Conservation (phyloP, 1,140 invertebrate genomes). For the Philopotamus ludificatus region DNA sequence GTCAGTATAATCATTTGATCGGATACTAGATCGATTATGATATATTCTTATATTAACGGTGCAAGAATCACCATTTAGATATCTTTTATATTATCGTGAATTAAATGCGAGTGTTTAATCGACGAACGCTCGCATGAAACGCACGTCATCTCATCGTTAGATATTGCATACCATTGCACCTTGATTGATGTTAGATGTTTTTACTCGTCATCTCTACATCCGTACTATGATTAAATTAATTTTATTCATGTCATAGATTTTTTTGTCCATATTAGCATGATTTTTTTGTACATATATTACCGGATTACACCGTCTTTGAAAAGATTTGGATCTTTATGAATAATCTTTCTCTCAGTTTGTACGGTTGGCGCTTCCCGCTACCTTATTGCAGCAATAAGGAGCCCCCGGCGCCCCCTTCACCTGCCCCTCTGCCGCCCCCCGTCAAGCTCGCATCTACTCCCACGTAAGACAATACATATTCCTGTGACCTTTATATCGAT, state of each 20-base stretch:
- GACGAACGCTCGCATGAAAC: too few species aligned
- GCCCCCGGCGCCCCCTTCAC: slow-evolving; percentile 70
- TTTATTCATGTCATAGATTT: too few species aligned
- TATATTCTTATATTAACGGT: too few species aligned
- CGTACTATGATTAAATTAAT: too few species aligned
- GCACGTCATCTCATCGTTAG: too few species aligned
- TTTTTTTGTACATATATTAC: not conserved
- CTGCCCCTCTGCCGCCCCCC: slow-evolving; percentile 70
- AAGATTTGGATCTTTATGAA: not conserved
- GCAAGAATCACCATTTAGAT: too few species aligned
- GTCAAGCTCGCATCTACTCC: slow-evolving; percentile 69
- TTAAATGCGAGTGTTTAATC: too few species aligned
- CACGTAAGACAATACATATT: slow-evolving; percentile 55
- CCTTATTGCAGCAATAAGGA: slow-evolving; percentile 87
- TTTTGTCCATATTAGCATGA: not conserved
- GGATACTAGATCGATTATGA: too few species aligned
- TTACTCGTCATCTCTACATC: too few species aligned
- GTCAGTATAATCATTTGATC: slow-evolving; percentile 57
- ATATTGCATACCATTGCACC: not conserved
- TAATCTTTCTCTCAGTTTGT: slow-evolving; percentile 71
- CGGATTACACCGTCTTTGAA: not conserved
- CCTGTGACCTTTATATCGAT: not conserved
- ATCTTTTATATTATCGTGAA: too few species aligned
- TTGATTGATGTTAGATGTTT: slow-evolving; percentile 8
- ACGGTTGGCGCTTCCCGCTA: slow-evolving; percentile 90